A percentile compares a stretch with the other conserved stretches of the same genome.
phyloP scores from a whole-genome alignment of 2,797 vertebrate species.

The Trachurus trachurus region DNA sequence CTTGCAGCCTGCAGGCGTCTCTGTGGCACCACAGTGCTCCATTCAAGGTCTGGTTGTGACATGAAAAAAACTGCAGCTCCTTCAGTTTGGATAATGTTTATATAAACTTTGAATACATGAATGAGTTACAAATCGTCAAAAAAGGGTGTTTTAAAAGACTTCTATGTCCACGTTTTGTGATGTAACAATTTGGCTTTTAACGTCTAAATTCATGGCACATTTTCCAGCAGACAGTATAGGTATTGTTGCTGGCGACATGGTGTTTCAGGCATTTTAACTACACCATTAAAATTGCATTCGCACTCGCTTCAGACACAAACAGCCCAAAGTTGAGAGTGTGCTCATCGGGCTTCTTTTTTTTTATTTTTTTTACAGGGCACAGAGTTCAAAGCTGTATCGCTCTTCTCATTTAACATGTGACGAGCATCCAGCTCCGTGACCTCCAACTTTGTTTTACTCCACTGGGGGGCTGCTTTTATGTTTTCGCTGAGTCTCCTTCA shows the following conservation, averaged over 20 bases:
- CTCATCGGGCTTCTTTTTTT: neutral
- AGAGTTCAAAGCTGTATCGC: neutral
- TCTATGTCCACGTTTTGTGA: neutral
- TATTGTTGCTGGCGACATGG: neutral
- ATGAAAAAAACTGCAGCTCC: too few species aligned
- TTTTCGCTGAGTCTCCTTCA: neutral
- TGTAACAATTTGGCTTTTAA: neutral
- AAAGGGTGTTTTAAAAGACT: neutral
- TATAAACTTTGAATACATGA: neutral
- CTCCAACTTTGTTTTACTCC: conserved; percentile 5
- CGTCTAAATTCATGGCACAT: neutral
- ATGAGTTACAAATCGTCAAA: neutral
- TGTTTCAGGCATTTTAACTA: neutral
- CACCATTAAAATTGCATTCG: neutral
- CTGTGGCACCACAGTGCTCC: too few species aligned
- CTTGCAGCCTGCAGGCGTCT: too few species aligned
- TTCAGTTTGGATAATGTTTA: too few species aligned
- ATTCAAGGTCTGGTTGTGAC: too few species aligned
- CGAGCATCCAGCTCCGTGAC: neutral
- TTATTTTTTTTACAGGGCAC: neutral
- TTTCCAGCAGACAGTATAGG: neutral
- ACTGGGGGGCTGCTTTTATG: neutral
- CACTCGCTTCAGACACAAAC: neutral
- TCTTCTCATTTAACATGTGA: conserved; percentile 15
- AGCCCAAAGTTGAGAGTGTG: neutral